Conservation (phyloP, 2,888 invertebrate species). For the Candidula unifasciata region DNA sequence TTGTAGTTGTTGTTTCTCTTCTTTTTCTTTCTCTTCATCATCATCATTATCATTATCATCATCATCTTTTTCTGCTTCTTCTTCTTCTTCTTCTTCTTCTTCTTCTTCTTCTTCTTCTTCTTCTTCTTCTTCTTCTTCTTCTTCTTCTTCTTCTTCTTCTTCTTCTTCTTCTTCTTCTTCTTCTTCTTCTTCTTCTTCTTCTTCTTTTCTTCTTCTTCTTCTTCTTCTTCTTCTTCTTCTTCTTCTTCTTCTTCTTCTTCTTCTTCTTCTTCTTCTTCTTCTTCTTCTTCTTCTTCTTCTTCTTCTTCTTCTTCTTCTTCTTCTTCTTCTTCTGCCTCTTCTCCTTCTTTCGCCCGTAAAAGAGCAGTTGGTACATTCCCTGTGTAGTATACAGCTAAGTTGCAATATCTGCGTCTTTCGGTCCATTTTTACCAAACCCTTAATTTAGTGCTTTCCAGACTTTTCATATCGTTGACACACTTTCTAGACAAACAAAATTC, state of each 20-base stretch:
- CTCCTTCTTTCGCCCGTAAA: too few relatives aligned
- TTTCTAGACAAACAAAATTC: too few relatives aligned
- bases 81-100: neutral
- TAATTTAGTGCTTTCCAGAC: too few relatives aligned
- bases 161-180: neutral
- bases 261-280: constrained; percentile 21
- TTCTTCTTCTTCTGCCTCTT: too few relatives aligned
- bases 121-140: neutral
- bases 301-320: neutral
- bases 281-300: neutral
- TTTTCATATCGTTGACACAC: too few relatives aligned
- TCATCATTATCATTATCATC: too few relatives aligned
- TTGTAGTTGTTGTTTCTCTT: too few relatives aligned
- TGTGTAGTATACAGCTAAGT: too few relatives aligned
- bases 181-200: neutral
- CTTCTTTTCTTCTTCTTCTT: neutral
- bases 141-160: neutral
- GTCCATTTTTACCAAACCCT: too few relatives aligned
- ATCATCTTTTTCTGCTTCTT: neutral
- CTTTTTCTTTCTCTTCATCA: neutral
- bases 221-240: constrained; percentile 2
- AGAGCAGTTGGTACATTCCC: too few relatives aligned
- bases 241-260: constrained; percentile 21
- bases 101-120: neutral
- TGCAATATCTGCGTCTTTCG: too few relatives aligned